A percentile compares a stretch with the other conserved stretches of the same genome.
phyloP scores from a whole-genome alignment of 2,113 vertebrate species.

The Macheiramphus alcinus region DNA sequence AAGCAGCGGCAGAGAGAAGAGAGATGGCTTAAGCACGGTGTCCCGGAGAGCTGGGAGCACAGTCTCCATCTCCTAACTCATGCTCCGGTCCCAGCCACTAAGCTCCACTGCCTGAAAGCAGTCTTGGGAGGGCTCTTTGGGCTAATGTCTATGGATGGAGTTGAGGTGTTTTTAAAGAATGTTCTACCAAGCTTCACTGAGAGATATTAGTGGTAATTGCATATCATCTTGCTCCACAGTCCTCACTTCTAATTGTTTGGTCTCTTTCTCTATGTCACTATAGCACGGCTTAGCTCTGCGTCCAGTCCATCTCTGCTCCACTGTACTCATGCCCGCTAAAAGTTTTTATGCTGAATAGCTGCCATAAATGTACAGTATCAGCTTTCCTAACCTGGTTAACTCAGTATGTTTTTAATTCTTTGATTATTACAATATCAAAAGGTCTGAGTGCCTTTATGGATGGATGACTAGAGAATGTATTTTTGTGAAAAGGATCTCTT shows the following conservation, averaged over 20 bases:
- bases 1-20: neutral
- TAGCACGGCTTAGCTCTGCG: neutral
- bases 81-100: neutral
- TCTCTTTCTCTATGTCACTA: neutral
- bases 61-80: neutral
- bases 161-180: neutral
- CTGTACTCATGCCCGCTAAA: neutral
- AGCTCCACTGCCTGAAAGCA: fast-evolving
- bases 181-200: neutral
- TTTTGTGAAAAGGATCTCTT: neutral
- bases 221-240: neutral
- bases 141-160: neutral
- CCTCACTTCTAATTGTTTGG: neutral
- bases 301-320: neutral
- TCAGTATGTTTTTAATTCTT: slow-evolving; percentile 5
- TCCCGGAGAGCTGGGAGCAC: neutral
- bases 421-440: neutral
- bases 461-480: neutral
- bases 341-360: neutral
- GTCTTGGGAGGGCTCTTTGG: neutral
- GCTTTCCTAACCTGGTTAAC: slow-evolving; percentile 13
- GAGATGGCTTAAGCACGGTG: neutral
- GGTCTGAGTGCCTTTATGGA: neutral
- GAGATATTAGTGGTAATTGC: neutral
- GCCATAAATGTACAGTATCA: neutral